Evolutionary conservation across 2,888 invertebrate genomes (phyloP), one percentile per base, ranked within the genome.

Genomic region (Oasisia sp.): DNA sequence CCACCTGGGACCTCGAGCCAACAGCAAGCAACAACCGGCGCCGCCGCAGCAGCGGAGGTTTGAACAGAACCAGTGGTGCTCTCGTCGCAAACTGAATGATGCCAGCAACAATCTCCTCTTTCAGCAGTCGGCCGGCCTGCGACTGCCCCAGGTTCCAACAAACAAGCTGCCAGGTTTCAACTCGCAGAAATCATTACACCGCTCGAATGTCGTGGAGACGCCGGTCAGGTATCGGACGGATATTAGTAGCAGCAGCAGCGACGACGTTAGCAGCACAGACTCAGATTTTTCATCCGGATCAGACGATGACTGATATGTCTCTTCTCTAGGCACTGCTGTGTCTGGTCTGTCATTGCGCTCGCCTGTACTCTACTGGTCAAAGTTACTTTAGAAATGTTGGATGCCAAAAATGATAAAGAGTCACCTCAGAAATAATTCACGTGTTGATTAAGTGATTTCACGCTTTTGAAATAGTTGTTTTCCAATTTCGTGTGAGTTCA

Each of bases 151-250:
- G 7, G 74, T 74, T 74, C 74, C 74, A 4, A 27, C 27, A 7
- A n/a, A n/a, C 74, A 74, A 74, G 74, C n/a, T 74, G 74, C 74
- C 74, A 74, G 74, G 74, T 74, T 74, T 74, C 74, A 74, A 74
- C 7, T 74, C 74, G n/a, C 74, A 74, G 74, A 74, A 74, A 74
- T 74, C 74, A n/a, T 27, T 74, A n/a, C 74, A 74, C 74, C 74
- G 74, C 74, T 27, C 74, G 27, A 74, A 74, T 74, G n/a, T 74
- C 1, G 27, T 74, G 74, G 74, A 74, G n/a, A 19, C 74, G 27
- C 14, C 0, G 74, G 14, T 74, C n/a, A 74, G 74, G 27, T 74
- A 27, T 74, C 74, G 74, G 74, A 5, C 7, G n/a, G 74, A 74
- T 74, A 56, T 2, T 19, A 19, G 27, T 74, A 74, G 19, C 74